Base-by-base conservation (phyloP, 2,113 vertebrate genomes). In the Hoplias malabaricus region DNA sequence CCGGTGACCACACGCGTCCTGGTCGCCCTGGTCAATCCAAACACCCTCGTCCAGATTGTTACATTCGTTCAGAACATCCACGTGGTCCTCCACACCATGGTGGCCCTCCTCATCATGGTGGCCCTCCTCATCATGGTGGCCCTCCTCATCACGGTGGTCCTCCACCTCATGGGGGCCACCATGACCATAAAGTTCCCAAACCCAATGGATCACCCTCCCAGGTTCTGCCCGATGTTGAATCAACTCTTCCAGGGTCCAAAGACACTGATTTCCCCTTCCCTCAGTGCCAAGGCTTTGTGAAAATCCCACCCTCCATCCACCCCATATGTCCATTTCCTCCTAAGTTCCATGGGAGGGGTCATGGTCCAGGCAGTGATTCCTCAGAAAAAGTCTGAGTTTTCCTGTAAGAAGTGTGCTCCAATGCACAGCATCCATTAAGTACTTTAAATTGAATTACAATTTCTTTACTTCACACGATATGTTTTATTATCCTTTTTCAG, bases 271-370 rank as follows among this genome's bases (percentile, higher is more conserved):
- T 63, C 36, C 53, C 66, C n/a, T 78, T 76, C n/a, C 73, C 23
- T 34, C 71, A 65, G 10, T 84, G 82, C 34, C 80, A 76, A 19
- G 78, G 82, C 25, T 73, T 70, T 63, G 78, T 72, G 12, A 81
- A 81, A 82, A 85, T 80, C 23, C 78, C 70, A 11, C 83, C 79
- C 8, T 69, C 75, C n/a, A 79, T 83, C 38, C 54, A 85, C 53
- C 84, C 84, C 25, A 85, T 84, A 53, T 85, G 81, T 14, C 72
- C 83, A 14, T 81, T 84, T 19, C 81, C 83, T 66, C 77, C 75
- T 31, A 23, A 8, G 31, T 29, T 34, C 40, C n/a, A 8, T 25
- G 46, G 46, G 5, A 21, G 13, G 8, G 48, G 38, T 65, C 66
- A 14, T 1, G 42, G 42, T 14, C 12, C 9, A 9, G n/a, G n/a